phyloP scores from a whole-genome alignment of 2,888 invertebrate species.

The Cheiracanthium punctorium region DNA sequence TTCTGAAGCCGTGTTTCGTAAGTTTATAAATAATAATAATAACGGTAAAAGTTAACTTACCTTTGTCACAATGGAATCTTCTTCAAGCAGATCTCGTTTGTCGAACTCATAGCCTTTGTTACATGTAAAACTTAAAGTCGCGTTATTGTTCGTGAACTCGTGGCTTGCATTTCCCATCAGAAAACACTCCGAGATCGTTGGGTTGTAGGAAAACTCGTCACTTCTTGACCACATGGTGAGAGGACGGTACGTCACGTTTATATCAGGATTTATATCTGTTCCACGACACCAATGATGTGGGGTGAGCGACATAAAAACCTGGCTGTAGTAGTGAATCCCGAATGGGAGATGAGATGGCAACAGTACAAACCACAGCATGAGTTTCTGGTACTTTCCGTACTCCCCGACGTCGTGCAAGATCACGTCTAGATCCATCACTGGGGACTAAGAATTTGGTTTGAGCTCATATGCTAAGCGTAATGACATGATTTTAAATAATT shows the following conservation, averaged over 20 bases:
- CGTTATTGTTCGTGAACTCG: neutral
- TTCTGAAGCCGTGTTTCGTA: too few relatives aligned
- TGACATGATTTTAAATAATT: neutral
- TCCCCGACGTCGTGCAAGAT: slow-evolving; percentile 79
- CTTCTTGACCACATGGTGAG: slow-evolving; percentile 59
- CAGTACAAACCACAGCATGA: slow-evolving; percentile 75
- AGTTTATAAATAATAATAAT: too few relatives aligned
- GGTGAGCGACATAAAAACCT: slow-evolving; percentile 75
- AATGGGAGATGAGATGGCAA: slow-evolving; percentile 83
- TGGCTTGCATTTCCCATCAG: slow-evolving; percentile 14
- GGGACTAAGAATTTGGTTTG: neutral
- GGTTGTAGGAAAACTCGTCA: neutral
- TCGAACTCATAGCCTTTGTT: slow-evolving; percentile 54
- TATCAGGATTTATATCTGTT: neutral
- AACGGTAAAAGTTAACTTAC: slow-evolving; percentile 38
- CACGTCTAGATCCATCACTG: slow-evolving; percentile 78
- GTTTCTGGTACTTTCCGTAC: slow-evolving; percentile 79
- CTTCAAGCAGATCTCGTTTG: slow-evolving; percentile 53
- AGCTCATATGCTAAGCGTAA: neutral
- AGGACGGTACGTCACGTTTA: slow-evolving; percentile 47
- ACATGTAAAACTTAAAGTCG: slow-evolving; percentile 4
- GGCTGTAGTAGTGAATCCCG: slow-evolving; percentile 88
- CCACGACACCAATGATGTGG: slow-evolving; percentile 82
- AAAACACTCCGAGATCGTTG: slow-evolving; percentile 41
- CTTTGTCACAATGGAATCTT: slow-evolving; percentile 70